These are phyloP conservation scores for Trichosurus vulpecula DNA, from an alignment of 2,797 vertebrate species.

Conservation along the genomic window DNA sequence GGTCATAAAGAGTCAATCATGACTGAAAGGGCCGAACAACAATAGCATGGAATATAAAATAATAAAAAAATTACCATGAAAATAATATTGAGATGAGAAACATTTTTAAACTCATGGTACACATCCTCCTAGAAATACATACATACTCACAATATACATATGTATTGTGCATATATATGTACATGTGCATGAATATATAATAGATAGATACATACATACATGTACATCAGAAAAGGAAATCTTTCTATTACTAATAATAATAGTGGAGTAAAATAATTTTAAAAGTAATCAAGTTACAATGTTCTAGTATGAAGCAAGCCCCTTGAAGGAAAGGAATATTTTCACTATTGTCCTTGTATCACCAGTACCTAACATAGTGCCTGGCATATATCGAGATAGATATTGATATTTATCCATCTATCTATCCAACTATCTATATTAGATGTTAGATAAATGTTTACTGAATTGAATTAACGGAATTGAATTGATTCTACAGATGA, in stretches of 20 bases:
- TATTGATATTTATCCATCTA: too few species aligned
- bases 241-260: not conserved
- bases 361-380: not conserved
- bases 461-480: not conserved
- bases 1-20: not conserved
- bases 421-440: not conserved
- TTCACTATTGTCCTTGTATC: not conserved
- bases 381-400: too few species aligned
- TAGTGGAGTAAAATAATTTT: not conserved
- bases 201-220: not conserved
- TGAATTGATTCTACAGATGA: not conserved
- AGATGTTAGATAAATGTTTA: not conserved
- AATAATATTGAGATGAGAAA: conserved; percentile 13
- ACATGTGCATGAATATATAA: too few species aligned
- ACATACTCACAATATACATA: not conserved
- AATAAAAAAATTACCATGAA: not conserved
- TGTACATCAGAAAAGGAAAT: not conserved
- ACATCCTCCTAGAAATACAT: not conserved
- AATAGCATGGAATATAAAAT: not conserved
- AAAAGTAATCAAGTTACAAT: not conserved
- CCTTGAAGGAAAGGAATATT: not conserved
- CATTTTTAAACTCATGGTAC: not conserved
- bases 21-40: not conserved
- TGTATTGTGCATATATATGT: too few species aligned
- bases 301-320: not conserved